Base-by-base conservation (phyloP, 37 sponge, comb jelly and placozoan species). In the Mnemiopsis leidyi region DNA sequence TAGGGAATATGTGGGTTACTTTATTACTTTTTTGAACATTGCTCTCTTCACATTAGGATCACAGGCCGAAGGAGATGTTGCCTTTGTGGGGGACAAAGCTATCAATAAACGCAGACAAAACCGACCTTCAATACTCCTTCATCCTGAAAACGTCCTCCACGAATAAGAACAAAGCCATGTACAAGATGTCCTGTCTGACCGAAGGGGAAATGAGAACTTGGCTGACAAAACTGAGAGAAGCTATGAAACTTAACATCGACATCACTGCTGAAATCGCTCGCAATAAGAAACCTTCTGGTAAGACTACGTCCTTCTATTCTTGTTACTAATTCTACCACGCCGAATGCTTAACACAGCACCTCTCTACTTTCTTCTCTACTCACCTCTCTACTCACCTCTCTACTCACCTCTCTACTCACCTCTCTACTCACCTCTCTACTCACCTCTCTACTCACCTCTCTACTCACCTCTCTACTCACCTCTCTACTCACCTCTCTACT, bases 51-150 rank as follows among this genome's bases (percentile, higher is more conserved):
- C 26, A 36, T 38, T 38, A 85, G 90, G 90, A 85, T 29, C 23
- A 28, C 23, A n/a, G 61, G 25, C 48, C 90, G 0, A 85, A 85
- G 48, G 90, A 85, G 26, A 40, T 85, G n/a, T 37, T 85, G 16
- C 90, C 90, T 28, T 26, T 85, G 48, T 85, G 90, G 90, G 90
- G 90, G 13, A 85, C 90, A 3, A 85, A 28, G 7, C 32, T 85
- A 18, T 85, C 90, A 40, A 85, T 85, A 3, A 85, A 85, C 90
- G 90, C 90, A 2, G 90, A 85, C 61, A 38, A 33, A 37, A 85
- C 90, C 0, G 90, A 85, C 23, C 90, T 85, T 61, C 90, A 85
- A 37, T 85, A 33, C 30, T 85, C 90, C 48, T 85, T 85, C 90
- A 85, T 85, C 35, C 48, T 85, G 90, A 85, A 85, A 28, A 85